Conservation (phyloP, 1,140 invertebrate species). For the Polypedilum pembai region DNA sequence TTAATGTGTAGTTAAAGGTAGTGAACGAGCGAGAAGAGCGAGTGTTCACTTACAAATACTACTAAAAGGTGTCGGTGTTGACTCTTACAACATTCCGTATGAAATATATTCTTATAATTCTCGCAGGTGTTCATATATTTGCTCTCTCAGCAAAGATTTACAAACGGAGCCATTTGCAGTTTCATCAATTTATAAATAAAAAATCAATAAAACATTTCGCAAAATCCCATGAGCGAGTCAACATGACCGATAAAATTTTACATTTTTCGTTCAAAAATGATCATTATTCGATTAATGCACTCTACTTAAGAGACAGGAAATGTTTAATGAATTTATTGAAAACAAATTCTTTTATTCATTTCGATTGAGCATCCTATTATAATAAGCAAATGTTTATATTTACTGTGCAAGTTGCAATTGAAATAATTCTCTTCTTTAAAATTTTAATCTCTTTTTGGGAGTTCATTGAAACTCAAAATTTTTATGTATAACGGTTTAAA, state of each 20-base stretch:
- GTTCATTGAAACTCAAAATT: too few species aligned
- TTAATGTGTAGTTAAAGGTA: neutral
- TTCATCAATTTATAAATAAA: neutral
- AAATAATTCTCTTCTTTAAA: too few species aligned
- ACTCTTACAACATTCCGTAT: neutral
- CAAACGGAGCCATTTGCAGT: neutral
- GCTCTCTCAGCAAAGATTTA: conserved; percentile 9
- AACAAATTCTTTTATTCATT: too few species aligned
- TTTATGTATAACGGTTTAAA: too few species aligned
- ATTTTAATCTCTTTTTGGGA: too few species aligned
- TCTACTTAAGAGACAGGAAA: too few species aligned
- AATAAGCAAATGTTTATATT: too few species aligned
- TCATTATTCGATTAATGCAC: neutral
- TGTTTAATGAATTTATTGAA: too few species aligned
- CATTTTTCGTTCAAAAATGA: neutral
- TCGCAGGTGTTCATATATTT: conserved; percentile 12
- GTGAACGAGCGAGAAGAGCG: neutral
- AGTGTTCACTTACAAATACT: neutral
- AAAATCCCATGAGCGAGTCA: neutral
- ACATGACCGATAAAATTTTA: conserved; percentile 8
- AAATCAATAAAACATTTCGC: neutral
- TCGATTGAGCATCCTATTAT: too few species aligned
- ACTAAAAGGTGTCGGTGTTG: neutral
- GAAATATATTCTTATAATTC: neutral
- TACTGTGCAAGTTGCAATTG: too few species aligned